Evolutionary conservation across 2,113 vertebrate genomes (phyloP).

Genomic region (Oxyruncus cristatus): DNA sequence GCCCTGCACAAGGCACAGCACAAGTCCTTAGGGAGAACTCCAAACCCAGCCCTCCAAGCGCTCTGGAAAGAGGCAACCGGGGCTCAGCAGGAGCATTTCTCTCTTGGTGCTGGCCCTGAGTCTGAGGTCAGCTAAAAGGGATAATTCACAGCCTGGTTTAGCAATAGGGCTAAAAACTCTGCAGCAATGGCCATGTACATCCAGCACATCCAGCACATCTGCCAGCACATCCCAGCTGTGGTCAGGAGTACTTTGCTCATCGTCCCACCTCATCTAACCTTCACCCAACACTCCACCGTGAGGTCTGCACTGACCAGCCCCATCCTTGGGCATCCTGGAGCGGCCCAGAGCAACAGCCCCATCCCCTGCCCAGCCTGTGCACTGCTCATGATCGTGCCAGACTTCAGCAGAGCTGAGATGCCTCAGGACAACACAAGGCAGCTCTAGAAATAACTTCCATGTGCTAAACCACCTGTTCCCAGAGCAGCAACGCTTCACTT

Average conservation of each 20-base stretch:
- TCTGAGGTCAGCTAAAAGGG: background rate
- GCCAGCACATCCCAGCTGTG: background rate
- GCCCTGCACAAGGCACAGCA: background rate
- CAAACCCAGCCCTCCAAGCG: background rate
- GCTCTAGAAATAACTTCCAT: slow-evolving; percentile 59
- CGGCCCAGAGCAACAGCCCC: background rate
- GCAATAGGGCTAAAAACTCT: background rate
- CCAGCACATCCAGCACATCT: background rate
- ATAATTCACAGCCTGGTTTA: background rate
- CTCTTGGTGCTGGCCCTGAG: background rate
- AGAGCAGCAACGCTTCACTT: background rate
- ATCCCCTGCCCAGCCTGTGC: background rate
- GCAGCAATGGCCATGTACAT: background rate
- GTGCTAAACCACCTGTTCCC: slow-evolving; percentile 52
- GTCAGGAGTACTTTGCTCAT: background rate
- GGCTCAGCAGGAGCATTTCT: background rate
- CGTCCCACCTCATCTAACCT: background rate
- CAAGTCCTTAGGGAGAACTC: background rate
- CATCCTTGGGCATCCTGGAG: background rate
- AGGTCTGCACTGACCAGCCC: background rate
- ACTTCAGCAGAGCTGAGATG: background rate
- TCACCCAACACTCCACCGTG: background rate
- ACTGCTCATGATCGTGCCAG: accelerated
- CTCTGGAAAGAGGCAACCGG: background rate
- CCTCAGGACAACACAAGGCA: background rate